These are phyloP conservation scores for Hydropsyche betteni DNA, from an alignment of 2,888 invertebrate species.

Conservation along the genomic window DNA sequence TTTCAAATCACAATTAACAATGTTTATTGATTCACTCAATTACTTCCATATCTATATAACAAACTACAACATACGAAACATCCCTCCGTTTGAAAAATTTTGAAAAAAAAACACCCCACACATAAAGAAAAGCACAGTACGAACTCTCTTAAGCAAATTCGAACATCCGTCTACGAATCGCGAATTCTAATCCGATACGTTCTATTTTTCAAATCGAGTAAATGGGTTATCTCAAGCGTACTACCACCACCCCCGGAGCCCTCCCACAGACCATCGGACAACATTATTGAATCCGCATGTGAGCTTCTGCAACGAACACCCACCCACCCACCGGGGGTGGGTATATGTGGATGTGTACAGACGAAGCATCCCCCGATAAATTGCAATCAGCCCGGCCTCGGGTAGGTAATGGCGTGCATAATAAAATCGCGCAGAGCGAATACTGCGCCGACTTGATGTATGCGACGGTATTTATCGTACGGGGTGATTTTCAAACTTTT, in stretches of 20 bases:
- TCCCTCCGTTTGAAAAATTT: no score
- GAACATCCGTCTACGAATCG: conserved; percentile 21
- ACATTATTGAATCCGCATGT: conserved; percentile 36
- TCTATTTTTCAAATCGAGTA: conserved; percentile 27
- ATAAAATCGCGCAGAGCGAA: conserved; percentile 36
- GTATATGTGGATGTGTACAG: no score
- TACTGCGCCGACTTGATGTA: background rate
- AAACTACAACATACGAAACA: no score
- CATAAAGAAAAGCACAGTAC: no score
- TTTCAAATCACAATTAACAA: no score
- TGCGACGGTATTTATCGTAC: background rate
- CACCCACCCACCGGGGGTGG: background rate
- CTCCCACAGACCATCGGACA: background rate
- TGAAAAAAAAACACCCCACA: no score
- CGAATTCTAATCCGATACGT: conserved; percentile 26
- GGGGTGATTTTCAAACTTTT: no score
- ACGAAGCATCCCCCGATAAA: conserved; percentile 27
- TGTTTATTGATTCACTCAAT: no score
- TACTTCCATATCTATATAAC: no score
- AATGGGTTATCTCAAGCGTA: conserved; percentile 9
- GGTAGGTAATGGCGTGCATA: conserved; percentile 40
- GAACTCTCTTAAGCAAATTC: background rate
- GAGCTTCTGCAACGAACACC: background rate
- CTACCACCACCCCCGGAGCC: conserved; percentile 1
- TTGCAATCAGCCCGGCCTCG: conserved; percentile 36